Base-by-base conservation (phyloP, 2,888 invertebrate genomes). In the Polydrusus tereticollis region DNA sequence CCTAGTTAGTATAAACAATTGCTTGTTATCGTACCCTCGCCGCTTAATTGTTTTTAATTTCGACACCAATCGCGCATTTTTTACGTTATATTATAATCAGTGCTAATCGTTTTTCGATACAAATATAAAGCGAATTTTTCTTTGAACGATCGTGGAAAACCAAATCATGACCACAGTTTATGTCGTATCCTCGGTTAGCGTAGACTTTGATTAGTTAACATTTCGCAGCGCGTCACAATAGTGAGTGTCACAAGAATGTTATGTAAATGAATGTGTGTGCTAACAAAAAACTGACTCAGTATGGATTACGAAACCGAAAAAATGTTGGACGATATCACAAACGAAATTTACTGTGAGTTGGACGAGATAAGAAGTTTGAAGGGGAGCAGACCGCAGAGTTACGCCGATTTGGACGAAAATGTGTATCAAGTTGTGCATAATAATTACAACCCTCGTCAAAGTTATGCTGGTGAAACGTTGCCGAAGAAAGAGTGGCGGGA, bases 241-340 rank as follows among this genome's bases (percentile, higher is more conserved):
- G n/a, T n/a, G n/a, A n/a, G n/a, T n/a, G n/a, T n/a, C n/a, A n/a
- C n/a, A n/a, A n/a, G n/a, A n/a, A n/a, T n/a, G 26, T 50, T 50
- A 50, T 50, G 26, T 14, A 6, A n/a, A n/a, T n/a, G n/a, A n/a
- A n/a, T n/a, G n/a, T n/a, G n/a, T n/a, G n/a, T n/a, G n/a, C n/a
- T n/a, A n/a, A n/a, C n/a, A n/a, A n/a, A n/a, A n/a, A n/a, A n/a
- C n/a, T n/a, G n/a, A n/a, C 14, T 10, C 29, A 69, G 10, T 10
- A 80, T 81, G 80, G 80, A 81, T 57, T 78, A 76, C 52, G 82
- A 82, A 52, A 75, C 77, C 45, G 80, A 81, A 29, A 77, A 81
- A 71, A 79, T 83, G 75, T 83, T 81, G 73, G 78, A 79, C 58
- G 81, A 84, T 62, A 81, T 83, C 64, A 82, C 82, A 62, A 80